Conservation (phyloP, 2,888 invertebrate genomes). For the Noctua janthina region DNA sequence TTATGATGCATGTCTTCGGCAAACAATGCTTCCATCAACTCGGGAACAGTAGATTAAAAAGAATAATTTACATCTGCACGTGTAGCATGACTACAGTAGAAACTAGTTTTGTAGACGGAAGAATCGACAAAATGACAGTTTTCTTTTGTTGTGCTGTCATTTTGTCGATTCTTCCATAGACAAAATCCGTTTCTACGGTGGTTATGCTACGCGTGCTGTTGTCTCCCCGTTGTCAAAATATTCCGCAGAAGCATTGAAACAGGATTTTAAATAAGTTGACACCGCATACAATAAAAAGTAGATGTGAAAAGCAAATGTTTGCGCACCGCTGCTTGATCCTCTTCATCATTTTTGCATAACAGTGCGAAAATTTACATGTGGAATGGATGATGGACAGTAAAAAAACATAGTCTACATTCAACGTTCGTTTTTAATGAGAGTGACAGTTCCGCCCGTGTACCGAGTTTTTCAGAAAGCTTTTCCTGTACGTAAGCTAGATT, state of each 20-base stretch:
- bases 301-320: slow-evolving; percentile 42
- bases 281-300: slow-evolving; percentile 38
- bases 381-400: slow-evolving; percentile 14
- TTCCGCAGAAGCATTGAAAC: slow-evolving; percentile 21
- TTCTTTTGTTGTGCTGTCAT: too few species aligned
- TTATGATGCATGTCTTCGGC: neutral
- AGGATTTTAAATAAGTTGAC: slow-evolving; percentile 20
- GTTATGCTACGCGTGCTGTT: too few species aligned
- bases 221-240: neutral
- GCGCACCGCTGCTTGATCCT: slow-evolving; percentile 35
- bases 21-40: neutral
- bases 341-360: slow-evolving; percentile 56
- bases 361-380: slow-evolving; percentile 55
- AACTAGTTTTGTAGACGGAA: too few species aligned
- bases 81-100: too few species aligned
- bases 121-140: too few species aligned
- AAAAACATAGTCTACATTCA: slow-evolving; percentile 35
- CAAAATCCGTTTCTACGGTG: too few species aligned
- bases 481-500: slow-evolving; percentile 7
- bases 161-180: too few species aligned
- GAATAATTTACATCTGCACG: neutral
- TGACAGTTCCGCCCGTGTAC: slow-evolving; percentile 10
- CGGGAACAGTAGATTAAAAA: neutral
- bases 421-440: slow-evolving; percentile 6
- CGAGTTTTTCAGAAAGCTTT: slow-evolving; percentile 24